Conservation (phyloP, 2,888 invertebrate species). For the Nezara viridula region DNA sequence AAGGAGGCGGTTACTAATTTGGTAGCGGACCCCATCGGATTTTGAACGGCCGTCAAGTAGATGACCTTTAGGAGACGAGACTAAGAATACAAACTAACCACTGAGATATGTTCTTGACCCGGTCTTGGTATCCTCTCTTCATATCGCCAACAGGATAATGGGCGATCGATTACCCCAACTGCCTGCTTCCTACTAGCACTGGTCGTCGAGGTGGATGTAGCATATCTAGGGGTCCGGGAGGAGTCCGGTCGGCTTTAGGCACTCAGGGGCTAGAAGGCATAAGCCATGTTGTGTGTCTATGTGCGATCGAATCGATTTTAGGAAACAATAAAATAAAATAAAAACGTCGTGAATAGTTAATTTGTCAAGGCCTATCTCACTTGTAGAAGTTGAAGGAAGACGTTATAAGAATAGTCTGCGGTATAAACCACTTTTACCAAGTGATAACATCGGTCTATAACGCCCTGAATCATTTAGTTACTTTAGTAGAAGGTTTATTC, state of each 20-base stretch:
- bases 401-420: too few species aligned
- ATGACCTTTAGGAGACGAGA: background rate
- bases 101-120: background rate
- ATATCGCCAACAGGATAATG: slow-evolving; percentile 38
- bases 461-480: too few species aligned
- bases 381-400: too few species aligned
- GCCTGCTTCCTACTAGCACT: slow-evolving; percentile 12
- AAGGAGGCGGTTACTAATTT: background rate
- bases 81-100: slow-evolving; percentile 30
- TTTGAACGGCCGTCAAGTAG: background rate
- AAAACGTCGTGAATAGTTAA: too few species aligned
- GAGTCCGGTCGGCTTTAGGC: background rate
- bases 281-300: too few species aligned
- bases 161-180: slow-evolving; percentile 45
- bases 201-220: background rate
- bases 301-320: too few species aligned
- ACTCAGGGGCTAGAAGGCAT: too few species aligned
- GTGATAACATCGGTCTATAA: too few species aligned
- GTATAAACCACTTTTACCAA: too few species aligned
- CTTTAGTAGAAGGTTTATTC: too few species aligned
- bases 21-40: background rate
- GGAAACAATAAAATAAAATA: too few species aligned
- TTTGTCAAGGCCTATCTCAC: too few species aligned
- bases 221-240: background rate
- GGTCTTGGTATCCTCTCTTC: background rate